Base-by-base conservation (phyloP, 2,888 invertebrate species). In the Cataglyphis albicans region DNA sequence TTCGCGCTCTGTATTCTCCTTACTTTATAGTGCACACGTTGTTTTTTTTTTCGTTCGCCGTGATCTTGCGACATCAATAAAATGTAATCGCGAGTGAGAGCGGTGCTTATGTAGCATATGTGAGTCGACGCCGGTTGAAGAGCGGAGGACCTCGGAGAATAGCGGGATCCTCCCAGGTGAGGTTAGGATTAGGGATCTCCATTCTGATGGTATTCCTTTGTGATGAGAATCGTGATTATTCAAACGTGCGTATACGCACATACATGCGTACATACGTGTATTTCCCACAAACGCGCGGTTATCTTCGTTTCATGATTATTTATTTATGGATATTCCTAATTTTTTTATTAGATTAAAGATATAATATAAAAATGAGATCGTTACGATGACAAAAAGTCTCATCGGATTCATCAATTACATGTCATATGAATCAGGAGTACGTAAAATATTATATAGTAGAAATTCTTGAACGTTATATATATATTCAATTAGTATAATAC, bases 81-180 rank as follows among this genome's bases (percentile, higher is more conserved):
- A 38, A 88, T 86, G 89, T 64, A 55, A 83, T 83, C 68, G 82
- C 61, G 73, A 57, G 73, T 32, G 35, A 38, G 12, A 59, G 86
- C 52, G 80, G 52, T 83, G 76, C 48, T 84, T 74, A 18, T 61
- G 67, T 80, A 73, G 67, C 44, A 65, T 15, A 21, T 21, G 57
- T 41, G 55, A n/a, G 44, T 21, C n/a, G 38, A 25, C 44, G 57
- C 48, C 35, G 76, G 76, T 7, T 52, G n/a, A 41, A 78, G 25
- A 48, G 18, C 67, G 35, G 67, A 32, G 6, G 29, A 55, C 74
- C 48, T 76, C 59, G 67, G 83, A 21, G 15, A 15, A 52, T 68
- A 65, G 63, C 81, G 44, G 68, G 25, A 74, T 70, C 59, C 38
- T 73, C 41, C 72, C 88, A 89, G 89, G 89, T 89, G 88, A 89